Conservation (phyloP, 2,888 invertebrate species). For the Oeneis ivallda region DNA sequence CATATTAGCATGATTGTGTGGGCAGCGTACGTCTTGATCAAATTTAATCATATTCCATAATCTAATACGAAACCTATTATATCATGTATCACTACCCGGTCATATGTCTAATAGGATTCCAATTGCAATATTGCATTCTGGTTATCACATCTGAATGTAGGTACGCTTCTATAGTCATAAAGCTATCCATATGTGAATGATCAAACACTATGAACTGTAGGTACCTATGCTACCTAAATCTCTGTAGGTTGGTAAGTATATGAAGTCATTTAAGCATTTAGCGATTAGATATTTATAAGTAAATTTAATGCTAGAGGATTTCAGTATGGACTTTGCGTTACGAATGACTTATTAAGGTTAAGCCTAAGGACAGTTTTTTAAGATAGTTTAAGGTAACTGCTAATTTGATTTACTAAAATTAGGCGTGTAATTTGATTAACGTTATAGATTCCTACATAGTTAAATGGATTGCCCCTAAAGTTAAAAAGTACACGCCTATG, state of each 20-base stretch:
- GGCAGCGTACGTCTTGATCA: conserved; percentile 37
- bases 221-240: not conserved
- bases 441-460: not conserved
- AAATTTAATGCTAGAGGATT: conserved; percentile 10
- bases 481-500: not conserved
- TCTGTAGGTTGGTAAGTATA: not conserved
- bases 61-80: conserved; percentile 67
- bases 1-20: not conserved
- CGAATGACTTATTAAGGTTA: not conserved
- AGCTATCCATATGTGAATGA: conserved; percentile 44
- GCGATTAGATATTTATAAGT: too few relatives aligned
- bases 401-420: conserved; percentile 14
- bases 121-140: conserved; percentile 72
- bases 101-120: conserved; percentile 74
- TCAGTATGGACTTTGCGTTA: not conserved
- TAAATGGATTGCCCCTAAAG: conserved; percentile 11
- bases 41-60: conserved; percentile 48
- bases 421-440: conserved; percentile 12
- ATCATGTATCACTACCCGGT: conserved; percentile 57
- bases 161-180: conserved; percentile 47
- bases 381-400: conserved; percentile 1
- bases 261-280: not conserved
- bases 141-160: conserved; percentile 58
- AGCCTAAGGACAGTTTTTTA: not conserved
- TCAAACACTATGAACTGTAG: conserved; percentile 1